Evolutionary conservation across 2,113 vertebrate genomes (phyloP).

Genomic region (Gymnobelideus leadbeateri): DNA sequence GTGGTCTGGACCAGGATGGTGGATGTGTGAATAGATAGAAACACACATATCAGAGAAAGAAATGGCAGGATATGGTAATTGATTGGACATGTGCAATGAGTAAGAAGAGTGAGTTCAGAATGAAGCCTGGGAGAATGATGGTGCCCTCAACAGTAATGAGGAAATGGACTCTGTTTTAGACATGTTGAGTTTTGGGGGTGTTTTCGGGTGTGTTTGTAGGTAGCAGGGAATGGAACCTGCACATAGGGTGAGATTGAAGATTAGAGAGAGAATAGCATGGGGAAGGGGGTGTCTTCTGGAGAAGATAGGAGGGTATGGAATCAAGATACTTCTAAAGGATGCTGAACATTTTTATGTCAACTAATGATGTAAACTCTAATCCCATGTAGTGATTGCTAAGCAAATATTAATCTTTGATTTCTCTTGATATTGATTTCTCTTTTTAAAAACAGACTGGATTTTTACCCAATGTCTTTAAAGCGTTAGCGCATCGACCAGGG

Average conservation of each 20-base stretch:
- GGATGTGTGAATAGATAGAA: too few species aligned
- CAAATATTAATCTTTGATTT: neutral
- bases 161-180: too few species aligned
- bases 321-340: neutral
- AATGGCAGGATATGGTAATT: too few species aligned
- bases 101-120: too few species aligned
- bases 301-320: neutral
- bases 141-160: too few species aligned
- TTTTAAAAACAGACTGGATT: constrained; percentile 83
- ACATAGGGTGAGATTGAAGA: neutral
- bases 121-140: too few species aligned
- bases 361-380: neutral
- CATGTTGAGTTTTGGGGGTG: too few species aligned
- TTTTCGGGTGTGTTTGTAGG: neutral
- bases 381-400: neutral
- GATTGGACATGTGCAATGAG: too few species aligned
- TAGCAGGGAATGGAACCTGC: neutral
- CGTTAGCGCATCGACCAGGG: constrained; percentile 84
- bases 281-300: neutral
- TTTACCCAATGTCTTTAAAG: constrained; percentile 91
- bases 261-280: neutral
- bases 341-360: neutral
- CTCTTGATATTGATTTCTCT: neutral
- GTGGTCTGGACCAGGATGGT: too few species aligned
- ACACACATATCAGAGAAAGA: too few species aligned